Percentiles rank a stretch among this genome's conserved stretches.
Evolutionary conservation across 2,797 vertebrate species (phyloP).

Genomic region (Bradypus variegatus): DNA sequence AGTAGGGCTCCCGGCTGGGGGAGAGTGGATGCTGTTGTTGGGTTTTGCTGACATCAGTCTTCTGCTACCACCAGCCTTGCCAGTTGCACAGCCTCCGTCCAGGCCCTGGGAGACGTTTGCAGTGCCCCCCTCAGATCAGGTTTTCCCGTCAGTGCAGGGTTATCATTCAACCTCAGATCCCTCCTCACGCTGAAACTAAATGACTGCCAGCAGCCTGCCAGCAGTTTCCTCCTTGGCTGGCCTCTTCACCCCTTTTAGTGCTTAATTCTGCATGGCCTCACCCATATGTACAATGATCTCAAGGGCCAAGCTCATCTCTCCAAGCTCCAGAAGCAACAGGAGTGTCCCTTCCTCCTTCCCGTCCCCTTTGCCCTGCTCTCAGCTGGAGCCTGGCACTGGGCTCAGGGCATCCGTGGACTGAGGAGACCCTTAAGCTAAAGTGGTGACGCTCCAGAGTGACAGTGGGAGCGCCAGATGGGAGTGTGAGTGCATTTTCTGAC

Average conservation of each 20-base stretch:
- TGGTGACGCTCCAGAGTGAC: neutral
- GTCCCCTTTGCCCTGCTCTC: neutral
- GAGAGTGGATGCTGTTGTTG: rapidly evolving
- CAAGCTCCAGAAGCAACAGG: neutral
- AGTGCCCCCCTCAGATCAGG: neutral
- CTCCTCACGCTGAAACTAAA: neutral
- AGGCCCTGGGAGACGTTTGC: neutral
- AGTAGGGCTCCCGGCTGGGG: neutral
- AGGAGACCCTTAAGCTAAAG: neutral
- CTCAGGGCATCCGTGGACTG: too few species aligned
- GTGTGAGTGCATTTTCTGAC: neutral
- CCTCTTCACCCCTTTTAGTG: neutral
- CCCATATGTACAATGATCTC: neutral
- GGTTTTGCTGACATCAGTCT: neutral
- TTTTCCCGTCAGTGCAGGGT: neutral
- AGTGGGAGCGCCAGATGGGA: neutral
- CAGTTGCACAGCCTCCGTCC: neutral
- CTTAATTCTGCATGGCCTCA: neutral
- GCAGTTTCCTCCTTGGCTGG: rapidly evolving
- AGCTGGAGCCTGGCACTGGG: neutral
- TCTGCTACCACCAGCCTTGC: neutral
- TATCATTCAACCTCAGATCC: neutral
- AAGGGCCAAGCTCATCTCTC: neutral
- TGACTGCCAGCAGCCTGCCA: neutral
- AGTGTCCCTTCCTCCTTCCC: too few species aligned